These are phyloP conservation scores for Epizoanthus ramosus DNA, from an alignment of 92 coral and sea anemone species.

Conservation along the genomic window DNA sequence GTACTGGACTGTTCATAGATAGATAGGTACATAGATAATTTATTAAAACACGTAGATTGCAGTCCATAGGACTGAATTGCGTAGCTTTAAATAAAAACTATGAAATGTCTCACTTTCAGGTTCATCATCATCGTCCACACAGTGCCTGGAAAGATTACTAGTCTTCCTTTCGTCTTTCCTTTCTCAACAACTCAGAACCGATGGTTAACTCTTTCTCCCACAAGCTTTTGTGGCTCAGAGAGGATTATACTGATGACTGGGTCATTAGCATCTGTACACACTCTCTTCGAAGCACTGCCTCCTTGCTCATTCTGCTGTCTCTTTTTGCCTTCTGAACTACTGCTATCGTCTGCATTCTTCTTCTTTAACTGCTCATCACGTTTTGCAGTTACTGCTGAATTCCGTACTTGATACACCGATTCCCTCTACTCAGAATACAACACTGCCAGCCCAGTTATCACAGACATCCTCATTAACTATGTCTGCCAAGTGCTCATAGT, in stretches of 20 bases:
- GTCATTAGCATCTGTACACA: slow-evolving; percentile 29
- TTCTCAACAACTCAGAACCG: slow-evolving; percentile 27
- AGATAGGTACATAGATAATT: too few species aligned
- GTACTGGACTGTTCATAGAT: too few species aligned
- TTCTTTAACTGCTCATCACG: slow-evolving; percentile 37
- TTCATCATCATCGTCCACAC: slow-evolving; percentile 18
- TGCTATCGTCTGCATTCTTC: slow-evolving; percentile 24
- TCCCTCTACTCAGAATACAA: slow-evolving; percentile 22
- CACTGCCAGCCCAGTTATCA: slow-evolving; percentile 37
- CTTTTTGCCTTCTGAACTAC: slow-evolving; percentile 29
- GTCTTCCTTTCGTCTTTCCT: slow-evolving; percentile 28
- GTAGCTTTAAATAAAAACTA: too few species aligned
- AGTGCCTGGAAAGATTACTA: slow-evolving; percentile 28
- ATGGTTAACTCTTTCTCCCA: slow-evolving; percentile 26
- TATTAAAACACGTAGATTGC: too few species aligned
- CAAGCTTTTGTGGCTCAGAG: slow-evolving; percentile 36
- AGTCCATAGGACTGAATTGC: too few species aligned
- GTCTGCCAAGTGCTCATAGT: slow-evolving; percentile 37
- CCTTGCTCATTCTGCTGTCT: slow-evolving; percentile 15
- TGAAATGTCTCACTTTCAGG: slow-evolving; percentile 22
- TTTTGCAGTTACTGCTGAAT: slow-evolving; percentile 38
- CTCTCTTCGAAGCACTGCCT: too few species aligned
- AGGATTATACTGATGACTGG: slow-evolving; percentile 29
- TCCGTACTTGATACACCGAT: slow-evolving; percentile 28
- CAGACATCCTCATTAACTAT: slow-evolving; percentile 34